Evolutionary conservation across 2,797 vertebrate species (phyloP).

Genomic region (Diplodus sargus): DNA sequence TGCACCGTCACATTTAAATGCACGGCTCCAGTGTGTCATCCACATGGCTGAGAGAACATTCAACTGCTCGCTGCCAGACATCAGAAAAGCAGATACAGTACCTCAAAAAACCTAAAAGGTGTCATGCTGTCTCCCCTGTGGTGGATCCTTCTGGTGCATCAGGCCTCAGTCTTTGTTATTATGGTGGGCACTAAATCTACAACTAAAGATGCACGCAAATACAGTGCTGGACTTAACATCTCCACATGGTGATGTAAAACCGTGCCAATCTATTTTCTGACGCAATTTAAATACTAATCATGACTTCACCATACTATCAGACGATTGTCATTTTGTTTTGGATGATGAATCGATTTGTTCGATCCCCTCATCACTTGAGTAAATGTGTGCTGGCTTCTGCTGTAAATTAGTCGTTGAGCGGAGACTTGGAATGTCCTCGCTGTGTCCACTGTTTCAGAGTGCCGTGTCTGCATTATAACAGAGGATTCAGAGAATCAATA

Average conservation of each 20-base stretch:
- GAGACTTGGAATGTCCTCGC: not conserved
- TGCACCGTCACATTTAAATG: not conserved
- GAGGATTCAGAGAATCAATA: not conserved
- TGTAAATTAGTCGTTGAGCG: not conserved
- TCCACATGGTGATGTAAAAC: too few relatives aligned
- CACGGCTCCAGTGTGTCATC: not conserved
- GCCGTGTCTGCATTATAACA: not conserved
- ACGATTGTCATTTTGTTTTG: not conserved
- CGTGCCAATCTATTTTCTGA: not conserved
- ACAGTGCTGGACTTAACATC: not conserved
- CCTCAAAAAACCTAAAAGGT: not conserved
- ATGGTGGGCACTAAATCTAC: not conserved
- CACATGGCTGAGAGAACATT: not conserved
- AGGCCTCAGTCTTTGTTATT: not conserved
- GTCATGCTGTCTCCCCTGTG: not conserved
- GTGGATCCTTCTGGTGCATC: not conserved
- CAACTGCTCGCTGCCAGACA: not conserved
- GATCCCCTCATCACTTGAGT: not conserved
- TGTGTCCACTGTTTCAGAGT: not conserved
- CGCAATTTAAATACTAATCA: not conserved
- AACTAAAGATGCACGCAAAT: not conserved
- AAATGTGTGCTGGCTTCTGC: not conserved
- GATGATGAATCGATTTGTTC: not conserved
- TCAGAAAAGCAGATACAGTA: not conserved
- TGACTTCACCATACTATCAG: not conserved